These are phyloP conservation scores for Yasuhikotakia modesta DNA, from an alignment of 2,797 vertebrate species.

Conservation along the genomic window DNA sequence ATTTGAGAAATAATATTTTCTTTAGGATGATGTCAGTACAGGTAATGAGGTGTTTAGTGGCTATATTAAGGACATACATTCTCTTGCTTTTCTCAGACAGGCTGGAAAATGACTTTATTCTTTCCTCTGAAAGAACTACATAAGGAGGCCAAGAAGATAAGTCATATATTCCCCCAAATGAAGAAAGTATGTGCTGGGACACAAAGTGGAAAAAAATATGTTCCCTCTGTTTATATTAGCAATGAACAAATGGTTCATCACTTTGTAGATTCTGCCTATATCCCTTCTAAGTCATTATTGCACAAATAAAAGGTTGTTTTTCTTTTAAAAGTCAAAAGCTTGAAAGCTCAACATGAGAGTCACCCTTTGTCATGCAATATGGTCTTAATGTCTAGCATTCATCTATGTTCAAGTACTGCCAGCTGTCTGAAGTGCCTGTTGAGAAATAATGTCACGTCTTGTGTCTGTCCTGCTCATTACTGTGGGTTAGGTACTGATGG, in stretches of 20 bases:
- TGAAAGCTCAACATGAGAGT: background rate
- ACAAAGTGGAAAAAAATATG: no score
- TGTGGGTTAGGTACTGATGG: conserved; percentile 82
- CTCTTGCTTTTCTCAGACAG: background rate
- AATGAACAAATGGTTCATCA: no score
- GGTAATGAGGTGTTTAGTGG: background rate
- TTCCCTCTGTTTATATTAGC: no score
- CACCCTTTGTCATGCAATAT: background rate
- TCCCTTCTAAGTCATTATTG: background rate
- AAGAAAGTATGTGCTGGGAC: background rate
- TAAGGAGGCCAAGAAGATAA: conserved; percentile 25
- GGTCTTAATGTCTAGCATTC: conserved; percentile 20
- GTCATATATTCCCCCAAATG: background rate
- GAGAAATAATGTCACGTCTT: conserved; percentile 62
- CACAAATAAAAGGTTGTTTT: background rate
- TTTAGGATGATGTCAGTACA: background rate
- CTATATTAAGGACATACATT: background rate
- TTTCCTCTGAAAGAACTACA: conserved; percentile 13
- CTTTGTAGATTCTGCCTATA: no score
- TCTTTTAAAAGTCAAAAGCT: conserved; percentile 1
- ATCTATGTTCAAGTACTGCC: conserved; percentile 7
- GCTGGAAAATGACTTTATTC: conserved; percentile 6
- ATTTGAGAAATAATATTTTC: background rate
- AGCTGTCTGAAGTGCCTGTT: conserved; percentile 10
- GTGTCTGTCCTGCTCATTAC: conserved; percentile 80